phyloP scores from a whole-genome alignment of 2,113 vertebrate species.

The Bubo scandiacus region DNA sequence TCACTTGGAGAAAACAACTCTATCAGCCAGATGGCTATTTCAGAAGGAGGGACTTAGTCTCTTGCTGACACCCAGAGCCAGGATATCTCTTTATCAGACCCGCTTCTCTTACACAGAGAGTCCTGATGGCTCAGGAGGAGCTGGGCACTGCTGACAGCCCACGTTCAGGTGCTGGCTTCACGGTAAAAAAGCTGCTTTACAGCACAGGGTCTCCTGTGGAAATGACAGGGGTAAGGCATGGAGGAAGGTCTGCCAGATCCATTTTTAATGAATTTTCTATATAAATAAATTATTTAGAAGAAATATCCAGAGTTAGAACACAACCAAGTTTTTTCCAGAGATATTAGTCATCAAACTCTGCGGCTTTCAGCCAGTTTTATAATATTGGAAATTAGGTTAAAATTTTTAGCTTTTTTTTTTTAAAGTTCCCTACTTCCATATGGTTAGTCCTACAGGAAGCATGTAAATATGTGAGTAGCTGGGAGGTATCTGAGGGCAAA shows the following conservation, averaged over 20 bases:
- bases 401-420: not conserved
- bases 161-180: too few species aligned
- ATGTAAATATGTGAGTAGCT: not conserved
- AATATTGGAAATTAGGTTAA: not conserved
- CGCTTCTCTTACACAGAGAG: not conserved
- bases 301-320: not conserved
- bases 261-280: not conserved
- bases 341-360: not conserved
- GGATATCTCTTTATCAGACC: not conserved
- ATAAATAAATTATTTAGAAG: not conserved
- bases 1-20: not conserved
- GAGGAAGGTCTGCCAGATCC: not conserved
- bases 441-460: not conserved
- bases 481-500: not conserved
- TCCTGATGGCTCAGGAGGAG: not conserved
- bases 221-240: not conserved
- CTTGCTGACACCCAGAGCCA: not conserved
- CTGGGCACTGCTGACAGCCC: not conserved
- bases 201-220: not conserved
- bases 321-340: not conserved
- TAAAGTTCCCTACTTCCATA: not conserved
- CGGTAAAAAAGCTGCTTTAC: rapidly evolving
- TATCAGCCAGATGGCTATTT: not conserved
- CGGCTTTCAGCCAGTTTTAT: not conserved
- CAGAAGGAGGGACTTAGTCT: not conserved